A percentile compares a stretch with the other conserved stretches of the same genome.
These are phyloP conservation scores for Micromesistius poutassou DNA, from an alignment of 2,797 vertebrate genomes.

Conservation along the genomic window DNA sequence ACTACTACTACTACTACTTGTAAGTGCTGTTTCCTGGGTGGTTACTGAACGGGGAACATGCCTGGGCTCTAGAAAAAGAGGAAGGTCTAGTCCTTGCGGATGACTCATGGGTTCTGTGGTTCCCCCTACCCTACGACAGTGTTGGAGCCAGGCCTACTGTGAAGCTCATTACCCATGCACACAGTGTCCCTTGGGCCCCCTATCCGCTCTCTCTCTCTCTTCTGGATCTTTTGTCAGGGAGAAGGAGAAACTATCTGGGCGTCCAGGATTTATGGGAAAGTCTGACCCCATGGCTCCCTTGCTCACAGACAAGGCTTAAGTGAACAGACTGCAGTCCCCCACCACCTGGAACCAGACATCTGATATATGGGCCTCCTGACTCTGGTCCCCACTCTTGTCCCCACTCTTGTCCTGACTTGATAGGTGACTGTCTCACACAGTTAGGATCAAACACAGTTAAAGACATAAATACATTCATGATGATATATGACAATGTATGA, in stretches of 20 bases:
- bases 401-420: neutral
- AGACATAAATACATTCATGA: neutral
- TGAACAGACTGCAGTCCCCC: neutral
- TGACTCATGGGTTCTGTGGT: neutral
- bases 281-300: neutral
- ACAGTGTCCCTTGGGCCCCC: neutral
- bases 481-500: neutral
- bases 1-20: neutral
- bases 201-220: neutral
- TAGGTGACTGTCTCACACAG: neutral
- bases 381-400: neutral
- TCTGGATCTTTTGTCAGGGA: neutral
- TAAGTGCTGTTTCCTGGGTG: neutral
- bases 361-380: slow-evolving; percentile 3
- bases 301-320: no score
- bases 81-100: neutral
- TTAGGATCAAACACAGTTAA: neutral
- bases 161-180: neutral
- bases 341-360: neutral
- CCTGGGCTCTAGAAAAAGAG: neutral
- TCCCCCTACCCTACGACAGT: neutral
- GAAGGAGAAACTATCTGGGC: neutral
- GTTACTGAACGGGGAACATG: neutral
- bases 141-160: neutral
- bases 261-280: neutral